Evolutionary conservation across 2,888 invertebrate species (phyloP).

Genomic region (Hypsopygia costalis): DNA sequence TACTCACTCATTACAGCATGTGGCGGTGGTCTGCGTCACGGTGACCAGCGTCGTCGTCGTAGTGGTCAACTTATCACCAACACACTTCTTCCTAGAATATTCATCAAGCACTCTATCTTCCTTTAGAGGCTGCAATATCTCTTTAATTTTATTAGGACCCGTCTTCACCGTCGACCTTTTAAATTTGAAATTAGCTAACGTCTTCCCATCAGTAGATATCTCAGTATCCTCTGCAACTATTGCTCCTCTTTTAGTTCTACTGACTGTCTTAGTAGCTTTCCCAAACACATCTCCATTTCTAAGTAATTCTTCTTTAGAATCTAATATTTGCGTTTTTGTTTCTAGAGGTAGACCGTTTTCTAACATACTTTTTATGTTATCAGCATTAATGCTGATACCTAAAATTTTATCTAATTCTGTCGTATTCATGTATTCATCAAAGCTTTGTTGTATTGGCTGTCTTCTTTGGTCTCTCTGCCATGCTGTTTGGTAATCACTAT

Average conservation of each 20-base stretch:
- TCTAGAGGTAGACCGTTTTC: constrained; percentile 66
- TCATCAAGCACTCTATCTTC: constrained; percentile 58
- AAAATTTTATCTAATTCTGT: constrained; percentile 64
- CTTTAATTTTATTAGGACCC: constrained; percentile 61
- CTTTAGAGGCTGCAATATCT: constrained; percentile 55
- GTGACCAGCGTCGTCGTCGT: constrained; percentile 70
- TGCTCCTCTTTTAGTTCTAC: constrained; percentile 63
- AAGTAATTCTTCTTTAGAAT: constrained; percentile 59
- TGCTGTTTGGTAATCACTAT: constrained; percentile 53
- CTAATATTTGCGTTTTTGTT: constrained; percentile 42
- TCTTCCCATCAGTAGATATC: constrained; percentile 63
- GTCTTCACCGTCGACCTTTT: constrained; percentile 65
- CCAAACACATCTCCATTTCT: constrained; percentile 65
- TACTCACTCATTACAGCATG: constrained; percentile 77
- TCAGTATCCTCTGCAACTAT: constrained; percentile 70
- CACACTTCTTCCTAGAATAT: constrained; percentile 58
- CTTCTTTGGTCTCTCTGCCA: constrained; percentile 78
- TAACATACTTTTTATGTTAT: constrained; percentile 64
- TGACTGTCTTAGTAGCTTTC: constrained; percentile 60
- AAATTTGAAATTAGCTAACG: constrained; percentile 61
- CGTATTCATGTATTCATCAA: constrained; percentile 57
- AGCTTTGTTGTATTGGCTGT: constrained; percentile 67
- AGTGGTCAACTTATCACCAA: constrained; percentile 63
- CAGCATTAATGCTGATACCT: constrained; percentile 47
- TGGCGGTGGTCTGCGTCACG: constrained; percentile 67